Evolutionary conservation across 2,888 invertebrate species (phyloP).

Genomic region (Archips xylosteana): DNA sequence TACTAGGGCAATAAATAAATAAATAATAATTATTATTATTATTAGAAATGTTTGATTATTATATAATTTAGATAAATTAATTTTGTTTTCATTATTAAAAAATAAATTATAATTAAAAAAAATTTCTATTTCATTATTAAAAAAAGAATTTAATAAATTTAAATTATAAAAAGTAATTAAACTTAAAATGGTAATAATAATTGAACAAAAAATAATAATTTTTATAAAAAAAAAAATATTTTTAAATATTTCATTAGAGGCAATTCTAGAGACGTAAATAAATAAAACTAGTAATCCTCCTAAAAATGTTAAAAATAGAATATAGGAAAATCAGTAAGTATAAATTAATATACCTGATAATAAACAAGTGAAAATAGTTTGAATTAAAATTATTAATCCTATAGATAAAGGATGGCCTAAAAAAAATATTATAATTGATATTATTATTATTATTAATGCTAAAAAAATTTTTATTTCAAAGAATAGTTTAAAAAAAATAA

Average conservation of each 20-base stretch:
- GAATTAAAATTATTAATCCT: slow-evolving; percentile 82
- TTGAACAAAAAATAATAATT: slow-evolving; percentile 52
- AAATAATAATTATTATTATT: slow-evolving; percentile 84
- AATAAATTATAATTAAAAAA: slow-evolving; percentile 50
- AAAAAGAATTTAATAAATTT: slow-evolving; percentile 63
- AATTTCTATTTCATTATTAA: slow-evolving; percentile 61
- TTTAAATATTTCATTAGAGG: slow-evolving; percentile 86
- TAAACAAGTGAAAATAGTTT: slow-evolving; percentile 80
- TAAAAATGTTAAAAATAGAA: slow-evolving; percentile 87
- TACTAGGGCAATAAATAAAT: slow-evolving; percentile 86
- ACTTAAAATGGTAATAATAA: slow-evolving; percentile 52
- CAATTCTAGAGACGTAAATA: slow-evolving; percentile 87
- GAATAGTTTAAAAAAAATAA: slow-evolving; percentile 88
- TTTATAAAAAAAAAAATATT: slow-evolving; percentile 56
- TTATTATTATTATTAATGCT: slow-evolving; percentile 66
- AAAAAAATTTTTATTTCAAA: slow-evolving; percentile 78
- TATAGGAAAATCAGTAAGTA: slow-evolving; percentile 86
- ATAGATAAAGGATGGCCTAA: slow-evolving; percentile 82
- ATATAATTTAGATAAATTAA: slow-evolving; percentile 82
- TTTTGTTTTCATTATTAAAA: slow-evolving; percentile 71
- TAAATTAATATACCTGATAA: slow-evolving; percentile 76
- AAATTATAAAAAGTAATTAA: slow-evolving; percentile 57
- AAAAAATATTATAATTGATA: slow-evolving; percentile 62
- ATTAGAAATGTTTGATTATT: slow-evolving; percentile 80
- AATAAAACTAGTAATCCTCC: slow-evolving; percentile 88